Percentiles rank a stretch among this genome's conserved stretches.
These are phyloP conservation scores for Oreotrochilus melanogaster DNA, from an alignment of 2,113 vertebrate species.

Conservation along the genomic window DNA sequence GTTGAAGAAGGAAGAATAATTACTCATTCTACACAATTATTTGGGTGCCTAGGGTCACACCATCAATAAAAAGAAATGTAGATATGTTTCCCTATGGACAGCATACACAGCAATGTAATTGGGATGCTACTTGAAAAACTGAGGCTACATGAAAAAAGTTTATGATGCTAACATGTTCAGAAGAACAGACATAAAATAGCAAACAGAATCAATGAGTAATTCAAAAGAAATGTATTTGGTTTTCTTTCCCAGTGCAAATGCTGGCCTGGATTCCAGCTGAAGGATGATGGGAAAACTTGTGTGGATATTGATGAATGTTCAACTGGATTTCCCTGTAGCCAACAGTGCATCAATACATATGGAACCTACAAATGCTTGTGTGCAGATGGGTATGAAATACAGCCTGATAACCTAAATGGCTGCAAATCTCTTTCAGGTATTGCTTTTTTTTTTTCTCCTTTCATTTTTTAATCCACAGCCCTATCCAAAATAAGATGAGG, in stretches of 20 bases:
- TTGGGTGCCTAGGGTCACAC: background rate
- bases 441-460: background rate
- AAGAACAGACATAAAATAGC: background rate
- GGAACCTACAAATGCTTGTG: conserved; percentile 96
- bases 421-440: conserved; percentile 96
- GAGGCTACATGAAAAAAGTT: background rate
- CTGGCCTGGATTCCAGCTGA: conserved; percentile 96
- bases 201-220: background rate
- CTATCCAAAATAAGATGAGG: background rate
- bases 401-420: conserved; percentile 86
- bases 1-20: background rate
- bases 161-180: background rate
- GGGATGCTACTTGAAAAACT: background rate
- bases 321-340: conserved; percentile 93
- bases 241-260: conserved; percentile 90
- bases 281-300: conserved; percentile 95
- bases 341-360: conserved; percentile 95
- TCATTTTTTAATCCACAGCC: background rate
- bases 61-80: background rate
- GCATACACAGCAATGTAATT: background rate
- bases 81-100: background rate
- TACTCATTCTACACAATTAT: background rate
- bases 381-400: conserved; percentile 90
- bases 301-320: conserved; percentile 94
- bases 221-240: background rate